These are phyloP conservation scores for Pseudomyrmex cubaensis DNA, from an alignment of 1,140 invertebrate genomes.

Conservation along the genomic window DNA sequence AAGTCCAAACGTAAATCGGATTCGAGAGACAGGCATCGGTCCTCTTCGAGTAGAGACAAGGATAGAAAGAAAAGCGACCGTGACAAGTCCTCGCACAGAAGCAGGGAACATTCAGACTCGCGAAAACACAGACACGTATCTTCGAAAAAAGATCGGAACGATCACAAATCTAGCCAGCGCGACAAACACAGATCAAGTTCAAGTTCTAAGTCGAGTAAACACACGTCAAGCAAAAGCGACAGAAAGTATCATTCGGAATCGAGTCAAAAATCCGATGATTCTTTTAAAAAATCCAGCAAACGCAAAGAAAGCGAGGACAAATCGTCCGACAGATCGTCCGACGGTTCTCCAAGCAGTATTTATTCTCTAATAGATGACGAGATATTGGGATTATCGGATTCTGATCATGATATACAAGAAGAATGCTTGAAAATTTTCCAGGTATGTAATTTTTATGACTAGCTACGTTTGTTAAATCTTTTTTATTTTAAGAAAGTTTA, in stretches of 20 bases:
- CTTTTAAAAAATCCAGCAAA: slow-evolving; percentile 64
- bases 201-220: slow-evolving; percentile 66
- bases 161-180: slow-evolving; percentile 71
- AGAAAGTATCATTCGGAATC: slow-evolving; percentile 69
- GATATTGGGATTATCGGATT: slow-evolving; percentile 78
- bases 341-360: slow-evolving; percentile 42
- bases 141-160: slow-evolving; percentile 67
- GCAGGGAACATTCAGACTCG: slow-evolving; percentile 68
- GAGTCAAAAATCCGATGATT: slow-evolving; percentile 66
- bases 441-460: slow-evolving; percentile 77
- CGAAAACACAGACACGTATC: slow-evolving; percentile 63
- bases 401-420: slow-evolving; percentile 88
- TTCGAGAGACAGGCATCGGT: slow-evolving; percentile 63
- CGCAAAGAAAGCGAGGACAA: slow-evolving; percentile 70
- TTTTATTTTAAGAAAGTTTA: no score
- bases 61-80: slow-evolving; percentile 67
- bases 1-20: slow-evolving; percentile 66
- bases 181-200: slow-evolving; percentile 72
- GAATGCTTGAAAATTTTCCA: slow-evolving; percentile 92
- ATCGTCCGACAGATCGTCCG: slow-evolving; percentile 61
- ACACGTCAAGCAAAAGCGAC: slow-evolving; percentile 69
- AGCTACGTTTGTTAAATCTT: not conserved
- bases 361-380: slow-evolving; percentile 18
- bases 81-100: slow-evolving; percentile 60
- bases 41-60: slow-evolving; percentile 70